Evolutionary conservation across 2,888 invertebrate species (phyloP), one percentile per base, ranked within the genome.

Genomic region (Diarsia mendica): DNA sequence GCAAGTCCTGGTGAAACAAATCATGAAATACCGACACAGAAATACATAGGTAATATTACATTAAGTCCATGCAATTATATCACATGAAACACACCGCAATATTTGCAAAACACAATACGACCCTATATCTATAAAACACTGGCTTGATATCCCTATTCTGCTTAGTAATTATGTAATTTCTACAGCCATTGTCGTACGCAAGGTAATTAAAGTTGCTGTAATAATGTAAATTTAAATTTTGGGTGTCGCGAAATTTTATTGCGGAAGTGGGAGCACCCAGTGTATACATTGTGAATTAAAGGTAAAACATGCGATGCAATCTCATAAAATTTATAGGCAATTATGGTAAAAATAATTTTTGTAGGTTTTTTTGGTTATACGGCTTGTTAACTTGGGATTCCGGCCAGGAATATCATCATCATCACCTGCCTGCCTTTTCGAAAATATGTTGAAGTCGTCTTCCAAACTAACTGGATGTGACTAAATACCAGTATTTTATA

Each of bases 201-300:
- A 74, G 69, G 77, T 73, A 86, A 84, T 86, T 84, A 80, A 86
- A 75, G 64, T 69, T 44, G 28, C 49, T 53, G 46, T 80, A 68
- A 72, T 83, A 84, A 72, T 63, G 67, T 77, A 67, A 77, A 80
- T 83, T 77, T 60, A 72, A 72, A 85, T 86, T 75, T 72, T 58
- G 49, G 51, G 44, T 64, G 68, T 67, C 39, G 53, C 60, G n/a
- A 64, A 83, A 76, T 75, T 74, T 64, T 13, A 58, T 60, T 60
- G 64, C 49, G 64, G 70, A 71, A 64, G n/a, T 58, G 65, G n/a
- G 11, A 53, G n/a, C 44, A 23, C 33, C 48, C 66, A 53, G 82
- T 74, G 70, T 81, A 75, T 85, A 72, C 55, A 75, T 13, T 81
- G 51, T 18, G 33, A 72, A 85, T 81, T 61, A 72, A 71, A 75